Evolutionary conservation across 2,113 vertebrate species (phyloP).

Genomic region (Hypanus sabinus): DNA sequence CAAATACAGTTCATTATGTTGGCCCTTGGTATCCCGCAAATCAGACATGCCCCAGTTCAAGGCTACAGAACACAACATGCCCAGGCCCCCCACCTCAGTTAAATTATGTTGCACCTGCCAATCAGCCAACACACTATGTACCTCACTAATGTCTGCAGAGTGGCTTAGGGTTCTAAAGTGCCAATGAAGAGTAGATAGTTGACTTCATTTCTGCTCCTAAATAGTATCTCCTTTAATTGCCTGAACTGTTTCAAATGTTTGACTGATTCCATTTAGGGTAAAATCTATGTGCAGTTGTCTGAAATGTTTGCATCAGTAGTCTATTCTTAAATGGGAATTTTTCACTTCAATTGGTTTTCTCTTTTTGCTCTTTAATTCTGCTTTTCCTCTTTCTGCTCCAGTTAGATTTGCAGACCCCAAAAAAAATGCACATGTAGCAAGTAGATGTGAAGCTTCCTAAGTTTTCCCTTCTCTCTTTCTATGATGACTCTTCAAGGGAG

Average conservation of each 20-base stretch:
- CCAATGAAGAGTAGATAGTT: not conserved
- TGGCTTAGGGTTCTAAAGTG: not conserved
- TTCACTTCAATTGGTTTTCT: not conserved
- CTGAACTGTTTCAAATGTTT: not conserved
- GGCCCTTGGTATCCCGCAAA: conserved; percentile 61
- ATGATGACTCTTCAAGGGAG: not conserved
- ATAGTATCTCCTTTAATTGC: not conserved
- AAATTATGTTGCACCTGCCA: conserved; percentile 62
- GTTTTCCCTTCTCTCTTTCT: not conserved
- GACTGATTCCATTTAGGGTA: not conserved
- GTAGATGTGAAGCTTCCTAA: not conserved
- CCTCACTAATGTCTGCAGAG: conserved; percentile 56
- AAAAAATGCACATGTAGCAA: not conserved
- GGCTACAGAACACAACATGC: conserved; percentile 52
- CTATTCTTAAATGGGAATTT: not conserved
- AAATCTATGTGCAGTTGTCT: not conserved
- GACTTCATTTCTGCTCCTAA: not conserved
- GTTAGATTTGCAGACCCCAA: not conserved
- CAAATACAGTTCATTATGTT: conserved; percentile 57
- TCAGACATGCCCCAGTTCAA: conserved; percentile 49
- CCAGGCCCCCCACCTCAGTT: conserved; percentile 57
- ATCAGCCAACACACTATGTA: conserved; percentile 62
- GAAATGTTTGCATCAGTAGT: not conserved
- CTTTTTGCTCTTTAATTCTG: too few relatives aligned
- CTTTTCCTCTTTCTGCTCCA: not conserved